Evolutionary conservation across 2,888 invertebrate genomes (phyloP), one percentile per base, ranked within the genome.

Genomic region (Linnaemya tessellans): DNA sequence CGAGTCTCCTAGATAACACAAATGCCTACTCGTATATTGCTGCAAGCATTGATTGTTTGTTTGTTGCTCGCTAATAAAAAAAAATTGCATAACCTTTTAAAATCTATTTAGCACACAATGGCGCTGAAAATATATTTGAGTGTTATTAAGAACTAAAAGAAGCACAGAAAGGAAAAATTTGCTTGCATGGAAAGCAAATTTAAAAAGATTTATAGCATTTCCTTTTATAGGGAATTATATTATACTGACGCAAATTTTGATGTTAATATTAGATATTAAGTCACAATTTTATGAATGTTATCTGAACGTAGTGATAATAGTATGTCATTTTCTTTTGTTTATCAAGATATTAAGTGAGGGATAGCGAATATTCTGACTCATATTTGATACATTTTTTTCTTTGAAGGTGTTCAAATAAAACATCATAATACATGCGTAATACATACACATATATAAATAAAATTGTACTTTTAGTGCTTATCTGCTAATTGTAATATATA

Each of bases 21-120:
- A 71, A 79, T 85, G 71, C 82, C 79, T 79, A 82, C 85, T 85
- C 83, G 67, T 35, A 18, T 64, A 0, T 13, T 54, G 15, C 67
- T 60, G 51, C 49, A 78, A 67, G 46, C 35, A 75, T 46, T 54
- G 49, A 67, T 75, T 70, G 67, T 82, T 71, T 51, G 67, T 82
- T 20, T 25, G 58, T 43, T 56, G 51, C 22, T 65, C 58, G 64
- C 77, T 64, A 54, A 65, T 84, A 60, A 79, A 22, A 38, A 64
- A 86, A 90, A 91, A 91, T 91, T 90, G 90, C 91, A 91, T 91
- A 91, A 90, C 89, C 89, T 90, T 90, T 89, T 90, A 87, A 88
- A 91, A 91, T 91, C 91, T 91, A 91, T 90, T 91, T 91, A 91
- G 90, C 91, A 91, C 90, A 91, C 91, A 91, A 91, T 91, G 90